Conservation (phyloP, 2,797 vertebrate genomes). For the Numenius phaeopus region DNA sequence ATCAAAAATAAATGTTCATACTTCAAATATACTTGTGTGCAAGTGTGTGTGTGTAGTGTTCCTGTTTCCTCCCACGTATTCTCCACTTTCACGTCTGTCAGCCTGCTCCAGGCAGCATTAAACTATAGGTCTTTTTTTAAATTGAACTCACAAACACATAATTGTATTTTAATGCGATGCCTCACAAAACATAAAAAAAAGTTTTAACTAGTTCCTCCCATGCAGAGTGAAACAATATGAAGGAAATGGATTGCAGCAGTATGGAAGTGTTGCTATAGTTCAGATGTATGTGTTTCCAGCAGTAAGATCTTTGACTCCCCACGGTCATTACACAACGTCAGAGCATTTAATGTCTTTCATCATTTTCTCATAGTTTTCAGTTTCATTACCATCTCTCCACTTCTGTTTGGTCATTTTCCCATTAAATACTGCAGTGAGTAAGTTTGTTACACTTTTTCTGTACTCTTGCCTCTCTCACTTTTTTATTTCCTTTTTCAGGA, state of each 20-base stretch:
- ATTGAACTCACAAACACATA: not conserved
- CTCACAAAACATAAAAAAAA: slow-evolving; percentile 26
- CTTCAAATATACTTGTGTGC: not conserved
- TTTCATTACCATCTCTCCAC: not conserved
- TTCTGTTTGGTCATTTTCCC: slow-evolving; percentile 3
- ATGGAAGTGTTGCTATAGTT: slow-evolving; percentile 4
- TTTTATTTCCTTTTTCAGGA: not conserved
- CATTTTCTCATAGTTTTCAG: not conserved
- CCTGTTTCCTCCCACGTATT: not conserved
- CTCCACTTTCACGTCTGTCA: not conserved
- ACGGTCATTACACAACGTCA: not conserved
- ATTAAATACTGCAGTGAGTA: not conserved
- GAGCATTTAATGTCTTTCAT: slow-evolving; percentile 16
- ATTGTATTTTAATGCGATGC: slow-evolving; percentile 34
- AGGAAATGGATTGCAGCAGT: slow-evolving; percentile 25
- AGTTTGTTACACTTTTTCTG: not conserved
- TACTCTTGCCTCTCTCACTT: not conserved
- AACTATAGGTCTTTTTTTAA: not conserved
- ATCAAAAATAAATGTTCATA: not conserved
- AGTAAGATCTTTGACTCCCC: not conserved
- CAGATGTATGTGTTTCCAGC: not conserved
- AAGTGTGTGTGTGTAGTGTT: not conserved
- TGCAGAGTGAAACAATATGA: slow-evolving; percentile 39
- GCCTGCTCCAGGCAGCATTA: not conserved
- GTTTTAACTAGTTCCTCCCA: slow-evolving; percentile 5